Evolutionary conservation across 1,140 invertebrate genomes (phyloP).

Genomic region (Bilobella aurantiaca): DNA sequence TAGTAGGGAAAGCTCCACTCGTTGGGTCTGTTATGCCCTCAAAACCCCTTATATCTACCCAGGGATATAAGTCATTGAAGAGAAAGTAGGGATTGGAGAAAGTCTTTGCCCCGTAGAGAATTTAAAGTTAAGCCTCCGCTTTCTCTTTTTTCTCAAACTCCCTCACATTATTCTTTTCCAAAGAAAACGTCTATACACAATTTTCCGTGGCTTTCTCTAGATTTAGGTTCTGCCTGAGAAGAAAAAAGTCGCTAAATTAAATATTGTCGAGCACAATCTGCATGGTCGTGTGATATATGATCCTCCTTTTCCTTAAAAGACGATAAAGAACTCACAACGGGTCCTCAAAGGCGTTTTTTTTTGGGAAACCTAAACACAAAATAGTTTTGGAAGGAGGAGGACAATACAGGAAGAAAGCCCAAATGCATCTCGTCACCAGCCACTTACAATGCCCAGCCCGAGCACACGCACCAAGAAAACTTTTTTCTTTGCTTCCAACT

Average conservation of each 20-base stretch:
- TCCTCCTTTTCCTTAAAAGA: conserved; percentile 1
- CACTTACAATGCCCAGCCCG: conserved; percentile 4
- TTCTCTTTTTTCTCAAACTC: not conserved
- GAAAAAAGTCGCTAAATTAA: conserved; percentile 25
- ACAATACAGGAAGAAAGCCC: not conserved
- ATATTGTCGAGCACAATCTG: conserved; percentile 31
- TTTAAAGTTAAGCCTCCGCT: not conserved
- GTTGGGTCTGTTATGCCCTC: too few species aligned
- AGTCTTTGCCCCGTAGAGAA: not conserved
- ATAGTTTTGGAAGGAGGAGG: not conserved
- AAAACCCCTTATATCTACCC: too few species aligned
- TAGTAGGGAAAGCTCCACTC: conserved; percentile 23
- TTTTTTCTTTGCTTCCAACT: too few species aligned
- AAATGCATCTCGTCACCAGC: not conserved
- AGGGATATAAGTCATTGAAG: not conserved
- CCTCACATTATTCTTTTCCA: not conserved
- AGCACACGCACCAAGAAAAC: not conserved
- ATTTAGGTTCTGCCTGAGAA: not conserved
- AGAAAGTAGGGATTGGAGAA: not conserved
- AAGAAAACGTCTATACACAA: not conserved
- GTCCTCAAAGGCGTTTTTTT: too few species aligned
- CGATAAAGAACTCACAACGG: conserved; percentile 30
- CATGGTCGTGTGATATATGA: conserved; percentile 29
- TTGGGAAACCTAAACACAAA: too few species aligned
- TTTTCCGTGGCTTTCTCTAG: not conserved